Conservation (phyloP, 1,140 invertebrate species). For the Dreissena rostriformis region DNA sequence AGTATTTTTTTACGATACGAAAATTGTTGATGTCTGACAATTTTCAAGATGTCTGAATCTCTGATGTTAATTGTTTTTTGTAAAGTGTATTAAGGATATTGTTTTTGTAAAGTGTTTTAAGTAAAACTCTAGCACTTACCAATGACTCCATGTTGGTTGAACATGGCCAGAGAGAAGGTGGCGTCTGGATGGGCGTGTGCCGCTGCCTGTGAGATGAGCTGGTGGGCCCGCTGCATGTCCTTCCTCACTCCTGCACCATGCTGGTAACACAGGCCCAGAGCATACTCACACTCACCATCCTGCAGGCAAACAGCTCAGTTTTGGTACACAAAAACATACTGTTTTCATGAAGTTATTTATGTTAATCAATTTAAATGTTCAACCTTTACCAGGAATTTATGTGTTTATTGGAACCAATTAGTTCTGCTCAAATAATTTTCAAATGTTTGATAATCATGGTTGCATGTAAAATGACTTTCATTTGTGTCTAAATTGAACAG, state of each 20-base stretch:
- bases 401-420: background rate
- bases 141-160: slow-evolving; percentile 73
- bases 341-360: background rate
- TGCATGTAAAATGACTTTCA: no score
- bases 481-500: no score
- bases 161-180: slow-evolving; percentile 69
- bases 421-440: background rate
- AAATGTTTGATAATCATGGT: background rate
- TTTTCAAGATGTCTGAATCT: background rate
- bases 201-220: slow-evolving; percentile 67
- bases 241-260: slow-evolving; percentile 73
- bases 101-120: background rate
- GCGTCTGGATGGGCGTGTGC: slow-evolving; percentile 68
- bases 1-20: background rate
- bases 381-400: background rate
- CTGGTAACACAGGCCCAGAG: slow-evolving; percentile 76
- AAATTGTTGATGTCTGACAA: background rate
- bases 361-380: background rate
- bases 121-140: slow-evolving; percentile 55
- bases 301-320: slow-evolving; percentile 28
- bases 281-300: slow-evolving; percentile 75
- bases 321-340: background rate
- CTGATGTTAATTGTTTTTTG: no score
- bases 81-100: no score
- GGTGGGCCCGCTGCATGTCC: slow-evolving; percentile 66